phyloP scores from a whole-genome alignment of 1,140 invertebrate genomes.

The Drosophila teissieri region DNA sequence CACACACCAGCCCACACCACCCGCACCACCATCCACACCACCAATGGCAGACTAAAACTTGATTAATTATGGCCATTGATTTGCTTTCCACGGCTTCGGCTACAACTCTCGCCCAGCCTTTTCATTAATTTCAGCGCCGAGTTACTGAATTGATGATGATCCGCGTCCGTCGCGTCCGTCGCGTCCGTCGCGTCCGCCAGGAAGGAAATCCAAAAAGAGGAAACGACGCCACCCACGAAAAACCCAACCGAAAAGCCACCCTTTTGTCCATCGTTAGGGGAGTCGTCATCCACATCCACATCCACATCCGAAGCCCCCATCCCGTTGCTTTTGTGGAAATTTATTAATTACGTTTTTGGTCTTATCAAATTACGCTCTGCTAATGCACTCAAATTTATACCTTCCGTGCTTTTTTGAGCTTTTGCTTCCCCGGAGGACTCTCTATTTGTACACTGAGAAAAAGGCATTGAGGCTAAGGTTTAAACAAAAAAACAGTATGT shows the following conservation, averaged over 20 bases:
- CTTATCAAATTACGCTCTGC: conserved; percentile 81
- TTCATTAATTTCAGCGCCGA: conserved; percentile 69
- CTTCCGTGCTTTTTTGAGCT: conserved; percentile 74
- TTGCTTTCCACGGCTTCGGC: conserved; percentile 79
- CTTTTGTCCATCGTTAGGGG: conserved; percentile 27
- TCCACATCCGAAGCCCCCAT: neutral
- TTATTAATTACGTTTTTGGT: conserved; percentile 82
- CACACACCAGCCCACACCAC: neutral
- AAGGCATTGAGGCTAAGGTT: too few relatives aligned
- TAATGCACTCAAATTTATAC: conserved; percentile 83
- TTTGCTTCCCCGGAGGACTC: conserved; percentile 37
- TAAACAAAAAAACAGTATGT: too few relatives aligned
- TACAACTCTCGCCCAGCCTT: conserved; percentile 46
- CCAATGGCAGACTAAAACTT: conserved; percentile 63
- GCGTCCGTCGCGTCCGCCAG: neutral
- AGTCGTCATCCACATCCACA: neutral
- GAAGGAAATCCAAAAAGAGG: neutral
- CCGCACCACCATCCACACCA: conserved; percentile 1
- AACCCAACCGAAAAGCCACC: conserved; percentile 29
- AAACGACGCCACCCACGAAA: conserved; percentile 13
- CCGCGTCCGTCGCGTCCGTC: neutral
- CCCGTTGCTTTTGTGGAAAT: conserved; percentile 55
- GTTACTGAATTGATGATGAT: conserved; percentile 36
- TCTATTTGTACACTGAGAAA: neutral
- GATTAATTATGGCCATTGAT: conserved; percentile 82